These are phyloP conservation scores for Pantherophis vulpinus DNA, from an alignment of 2,797 vertebrate genomes.

Conservation along the genomic window DNA sequence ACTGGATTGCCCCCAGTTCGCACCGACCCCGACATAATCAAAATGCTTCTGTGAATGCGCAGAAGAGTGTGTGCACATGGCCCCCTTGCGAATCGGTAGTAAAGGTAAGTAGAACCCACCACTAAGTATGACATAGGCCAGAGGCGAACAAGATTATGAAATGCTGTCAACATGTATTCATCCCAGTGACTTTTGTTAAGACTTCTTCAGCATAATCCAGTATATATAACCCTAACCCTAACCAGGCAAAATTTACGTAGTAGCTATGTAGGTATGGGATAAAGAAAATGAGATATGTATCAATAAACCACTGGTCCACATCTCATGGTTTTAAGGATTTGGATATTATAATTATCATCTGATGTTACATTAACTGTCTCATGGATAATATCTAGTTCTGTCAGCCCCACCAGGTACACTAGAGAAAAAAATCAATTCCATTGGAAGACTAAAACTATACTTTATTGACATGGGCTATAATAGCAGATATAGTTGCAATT, in stretches of 20 bases:
- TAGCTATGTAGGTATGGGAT: no score
- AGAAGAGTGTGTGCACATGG: rapidly evolving
- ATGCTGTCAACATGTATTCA: not conserved
- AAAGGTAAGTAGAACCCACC: no score
- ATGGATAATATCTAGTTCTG: not conserved
- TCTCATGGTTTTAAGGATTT: not conserved
- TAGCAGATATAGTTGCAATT: not conserved
- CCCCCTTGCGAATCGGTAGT: no score
- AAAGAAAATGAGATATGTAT: not conserved
- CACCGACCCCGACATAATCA: no score
- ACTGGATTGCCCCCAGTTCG: no score
- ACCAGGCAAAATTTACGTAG: not conserved
- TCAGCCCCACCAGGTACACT: not conserved
- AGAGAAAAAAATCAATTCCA: not conserved
- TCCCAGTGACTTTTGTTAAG: not conserved
- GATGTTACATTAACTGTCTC: not conserved
- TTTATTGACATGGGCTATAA: not conserved
- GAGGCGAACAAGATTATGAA: not conserved
- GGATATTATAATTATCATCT: not conserved
- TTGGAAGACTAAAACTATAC: not conserved
- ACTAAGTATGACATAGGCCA: not conserved
- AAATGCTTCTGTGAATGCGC: no score
- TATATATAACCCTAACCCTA: no score
- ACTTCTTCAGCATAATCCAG: not conserved
- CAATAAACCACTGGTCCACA: not conserved